Conservation (phyloP, 2,113 vertebrate species). For the Suricata suricatta region DNA sequence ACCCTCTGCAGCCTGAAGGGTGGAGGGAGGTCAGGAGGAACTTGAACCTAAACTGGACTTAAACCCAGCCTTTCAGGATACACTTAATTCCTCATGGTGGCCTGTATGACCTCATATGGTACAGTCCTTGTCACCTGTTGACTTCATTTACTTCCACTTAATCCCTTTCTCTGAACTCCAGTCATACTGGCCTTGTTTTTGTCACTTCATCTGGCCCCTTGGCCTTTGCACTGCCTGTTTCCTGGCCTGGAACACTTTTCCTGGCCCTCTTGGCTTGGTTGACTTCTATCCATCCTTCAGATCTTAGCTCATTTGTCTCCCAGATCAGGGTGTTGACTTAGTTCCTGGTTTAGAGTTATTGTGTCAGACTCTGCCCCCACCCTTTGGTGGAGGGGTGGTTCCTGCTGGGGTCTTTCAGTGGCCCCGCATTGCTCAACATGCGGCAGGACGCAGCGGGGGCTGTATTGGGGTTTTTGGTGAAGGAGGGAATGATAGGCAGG, state of each 20-base stretch:
- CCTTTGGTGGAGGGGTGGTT: background rate
- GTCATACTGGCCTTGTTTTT: background rate
- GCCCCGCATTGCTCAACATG: background rate
- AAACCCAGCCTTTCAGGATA: background rate
- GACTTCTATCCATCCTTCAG: background rate
- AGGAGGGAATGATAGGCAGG: background rate
- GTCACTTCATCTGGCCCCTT: background rate
- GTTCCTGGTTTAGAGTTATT: background rate
- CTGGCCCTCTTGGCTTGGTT: background rate
- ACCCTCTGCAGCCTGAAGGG: background rate
- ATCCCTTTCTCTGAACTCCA: background rate
- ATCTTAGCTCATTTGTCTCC: background rate
- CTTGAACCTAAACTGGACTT: background rate
- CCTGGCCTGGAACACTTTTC: background rate
- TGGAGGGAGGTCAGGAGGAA: background rate
- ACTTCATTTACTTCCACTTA: background rate
- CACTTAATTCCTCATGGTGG: background rate
- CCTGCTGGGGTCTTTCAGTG: background rate
- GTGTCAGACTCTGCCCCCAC: background rate
- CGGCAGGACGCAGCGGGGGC: background rate
- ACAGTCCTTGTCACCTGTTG: background rate
- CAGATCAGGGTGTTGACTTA: background rate
- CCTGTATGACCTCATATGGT: background rate
- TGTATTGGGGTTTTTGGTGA: background rate
- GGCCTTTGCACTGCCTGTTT: background rate